Conservation (phyloP, 64 coral and sea anemone genomes). For the Dendrophyllia cribrosa region DNA sequence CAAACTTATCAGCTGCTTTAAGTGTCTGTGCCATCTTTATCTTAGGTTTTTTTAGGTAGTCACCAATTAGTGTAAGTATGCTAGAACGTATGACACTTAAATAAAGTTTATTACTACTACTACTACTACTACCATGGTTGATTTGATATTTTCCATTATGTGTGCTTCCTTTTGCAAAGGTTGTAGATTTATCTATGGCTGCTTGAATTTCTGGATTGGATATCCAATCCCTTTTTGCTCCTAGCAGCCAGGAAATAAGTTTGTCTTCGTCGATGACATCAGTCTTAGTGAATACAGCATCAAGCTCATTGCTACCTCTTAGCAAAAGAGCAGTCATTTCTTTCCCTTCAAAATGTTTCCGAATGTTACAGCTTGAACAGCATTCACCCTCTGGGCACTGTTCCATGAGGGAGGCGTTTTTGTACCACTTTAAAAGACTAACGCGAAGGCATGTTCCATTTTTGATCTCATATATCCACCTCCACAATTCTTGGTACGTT, state of each 20-base stretch:
- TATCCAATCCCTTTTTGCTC: constrained; percentile 46
- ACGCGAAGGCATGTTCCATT: background rate
- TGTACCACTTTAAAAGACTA: background rate
- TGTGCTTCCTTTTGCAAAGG: background rate
- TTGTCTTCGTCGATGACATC: constrained; percentile 4
- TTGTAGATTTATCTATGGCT: constrained; percentile 3
- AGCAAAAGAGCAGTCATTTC: background rate
- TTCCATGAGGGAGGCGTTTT: background rate
- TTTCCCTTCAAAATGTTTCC: constrained; percentile 22
- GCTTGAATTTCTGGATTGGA: constrained; percentile 16
- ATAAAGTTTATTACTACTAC: too few species aligned
- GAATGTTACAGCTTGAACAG: constrained; percentile 22
- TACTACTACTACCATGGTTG: too few species aligned
- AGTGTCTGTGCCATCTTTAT: too few species aligned
- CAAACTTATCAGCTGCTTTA: too few species aligned
- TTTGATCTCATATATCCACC: constrained; percentile 58
- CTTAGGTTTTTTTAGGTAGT: too few species aligned
- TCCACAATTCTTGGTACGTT: constrained; percentile 27
- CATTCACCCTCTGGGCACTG: background rate
- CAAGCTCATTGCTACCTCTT: background rate
- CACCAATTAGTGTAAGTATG: too few species aligned
- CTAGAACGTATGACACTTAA: too few species aligned
- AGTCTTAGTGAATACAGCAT: background rate
- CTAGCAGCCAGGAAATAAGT: constrained; percentile 30
- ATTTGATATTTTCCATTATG: background rate